A percentile compares a stretch with the other conserved stretches of the same genome.
phyloP scores from a whole-genome alignment of 1,140 invertebrate species.

The Octopus bimaculoides region DNA sequence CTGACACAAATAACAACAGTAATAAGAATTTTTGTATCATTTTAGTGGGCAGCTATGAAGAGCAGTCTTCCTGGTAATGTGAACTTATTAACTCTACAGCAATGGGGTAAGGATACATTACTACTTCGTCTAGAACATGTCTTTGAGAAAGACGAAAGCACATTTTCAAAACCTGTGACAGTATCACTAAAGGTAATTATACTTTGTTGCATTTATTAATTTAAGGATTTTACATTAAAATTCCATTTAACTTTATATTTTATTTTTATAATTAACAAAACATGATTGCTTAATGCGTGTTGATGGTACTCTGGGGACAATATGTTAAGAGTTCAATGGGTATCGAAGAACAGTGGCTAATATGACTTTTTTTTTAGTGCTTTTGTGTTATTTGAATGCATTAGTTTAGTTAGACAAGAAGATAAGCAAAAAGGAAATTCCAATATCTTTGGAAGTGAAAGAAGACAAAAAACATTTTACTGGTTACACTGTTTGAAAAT shows the following conservation, averaged over 20 bases:
- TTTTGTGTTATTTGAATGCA: no score
- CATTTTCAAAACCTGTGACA: constrained; percentile 61
- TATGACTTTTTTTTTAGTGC: no score
- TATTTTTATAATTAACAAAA: neutral
- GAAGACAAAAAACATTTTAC: no score
- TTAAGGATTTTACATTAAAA: no score
- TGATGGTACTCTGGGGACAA: neutral
- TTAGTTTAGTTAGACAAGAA: no score
- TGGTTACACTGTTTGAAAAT: no score
- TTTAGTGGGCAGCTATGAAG: constrained; percentile 58
- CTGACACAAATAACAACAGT: neutral
- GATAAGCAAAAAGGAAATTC: no score
- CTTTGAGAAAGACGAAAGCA: constrained; percentile 70
- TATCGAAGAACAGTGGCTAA: no score
- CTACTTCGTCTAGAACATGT: constrained; percentile 85
- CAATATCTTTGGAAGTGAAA: no score
- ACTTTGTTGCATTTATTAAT: neutral
- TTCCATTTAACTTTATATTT: neutral
- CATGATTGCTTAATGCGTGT: neutral
- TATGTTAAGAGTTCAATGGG: no score
- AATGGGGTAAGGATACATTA: constrained; percentile 65
- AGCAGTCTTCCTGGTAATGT: constrained; percentile 73
- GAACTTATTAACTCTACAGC: constrained; percentile 82
- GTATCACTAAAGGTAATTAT: constrained; percentile 33
- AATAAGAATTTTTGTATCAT: neutral